phyloP scores from a whole-genome alignment of 2,888 invertebrate genomes.

The Celastrina argiolus region DNA sequence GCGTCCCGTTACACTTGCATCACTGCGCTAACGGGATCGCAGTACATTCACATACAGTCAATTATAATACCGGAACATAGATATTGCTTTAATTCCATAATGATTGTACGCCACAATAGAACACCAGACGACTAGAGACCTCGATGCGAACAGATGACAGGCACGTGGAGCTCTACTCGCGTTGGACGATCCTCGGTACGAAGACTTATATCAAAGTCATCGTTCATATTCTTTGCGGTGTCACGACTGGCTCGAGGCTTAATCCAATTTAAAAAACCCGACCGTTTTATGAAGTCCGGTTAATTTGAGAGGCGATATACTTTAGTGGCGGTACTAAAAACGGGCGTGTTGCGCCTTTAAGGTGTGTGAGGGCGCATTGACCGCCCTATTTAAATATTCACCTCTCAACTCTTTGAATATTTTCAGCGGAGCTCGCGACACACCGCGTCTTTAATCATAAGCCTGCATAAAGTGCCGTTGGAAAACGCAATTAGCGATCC shows the following conservation, averaged over 20 bases:
- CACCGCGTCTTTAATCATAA: constrained; percentile 42
- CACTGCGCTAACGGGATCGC: constrained; percentile 53
- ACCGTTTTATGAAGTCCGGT: constrained; percentile 57
- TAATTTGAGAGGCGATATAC: constrained; percentile 45
- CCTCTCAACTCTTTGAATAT: constrained; percentile 52
- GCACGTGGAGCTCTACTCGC: constrained; percentile 36
- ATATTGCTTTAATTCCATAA: constrained; percentile 67
- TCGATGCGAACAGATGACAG: constrained; percentile 27
- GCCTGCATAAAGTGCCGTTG: constrained; percentile 35
- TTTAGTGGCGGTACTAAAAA: constrained; percentile 49
- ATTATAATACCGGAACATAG: constrained; percentile 63
- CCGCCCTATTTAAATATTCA: constrained; percentile 59
- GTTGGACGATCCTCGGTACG: constrained; percentile 35
- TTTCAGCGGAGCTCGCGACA: constrained; percentile 40
- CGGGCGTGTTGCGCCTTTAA: constrained; percentile 49
- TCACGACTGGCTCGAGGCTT: constrained; percentile 69
- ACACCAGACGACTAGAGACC: constrained; percentile 23
- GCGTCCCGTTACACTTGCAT: constrained; percentile 50
- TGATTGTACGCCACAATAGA: constrained; percentile 50
- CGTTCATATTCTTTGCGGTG: constrained; percentile 71
- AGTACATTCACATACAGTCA: constrained; percentile 43
- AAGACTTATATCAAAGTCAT: constrained; percentile 52
- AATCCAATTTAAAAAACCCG: constrained; percentile 70
- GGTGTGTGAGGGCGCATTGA: constrained; percentile 65
- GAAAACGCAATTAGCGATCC: constrained; percentile 35